Conservation (phyloP, 2,797 vertebrate genomes). For the Cygnus olor region DNA sequence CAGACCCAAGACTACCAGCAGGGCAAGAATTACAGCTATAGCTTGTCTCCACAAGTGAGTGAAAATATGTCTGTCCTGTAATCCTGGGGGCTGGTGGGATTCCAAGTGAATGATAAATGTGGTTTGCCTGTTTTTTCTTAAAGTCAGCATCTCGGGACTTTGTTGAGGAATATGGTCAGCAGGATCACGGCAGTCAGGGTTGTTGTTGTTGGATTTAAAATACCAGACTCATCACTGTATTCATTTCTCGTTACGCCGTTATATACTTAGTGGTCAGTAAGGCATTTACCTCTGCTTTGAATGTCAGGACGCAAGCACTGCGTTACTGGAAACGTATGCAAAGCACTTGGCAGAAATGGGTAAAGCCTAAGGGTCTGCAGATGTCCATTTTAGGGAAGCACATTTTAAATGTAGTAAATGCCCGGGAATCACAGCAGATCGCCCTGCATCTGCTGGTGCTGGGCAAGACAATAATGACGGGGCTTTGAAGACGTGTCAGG, state of each 20-base stretch:
- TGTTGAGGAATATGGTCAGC: slow-evolving; percentile 27
- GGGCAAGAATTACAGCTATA: neutral
- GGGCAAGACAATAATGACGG: neutral
- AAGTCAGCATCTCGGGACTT: slow-evolving; percentile 50
- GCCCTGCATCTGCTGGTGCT: neutral
- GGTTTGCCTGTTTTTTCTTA: slow-evolving; percentile 40
- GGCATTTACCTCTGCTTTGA: slow-evolving; percentile 28
- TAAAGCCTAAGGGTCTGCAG: neutral
- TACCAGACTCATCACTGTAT: neutral
- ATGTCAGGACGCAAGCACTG: slow-evolving; percentile 3
- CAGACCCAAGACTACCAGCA: neutral
- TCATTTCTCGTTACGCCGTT: neutral
- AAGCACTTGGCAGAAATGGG: slow-evolving; percentile 4
- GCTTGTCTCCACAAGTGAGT: neutral
- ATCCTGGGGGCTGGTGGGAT: slow-evolving; percentile 2
- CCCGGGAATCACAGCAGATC: neutral
- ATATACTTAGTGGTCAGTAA: slow-evolving; percentile 55
- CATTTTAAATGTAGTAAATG: neutral
- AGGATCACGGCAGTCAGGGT: slow-evolving; percentile 1
- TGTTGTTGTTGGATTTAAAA: slow-evolving; percentile 51
- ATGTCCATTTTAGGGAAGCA: neutral
- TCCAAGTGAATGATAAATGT: slow-evolving; percentile 32
- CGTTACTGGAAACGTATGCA: slow-evolving; percentile 22
- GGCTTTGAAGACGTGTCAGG: neutral
- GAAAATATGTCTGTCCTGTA: neutral